Evolutionary conservation across 2,797 vertebrate species (phyloP), one percentile per base, ranked within the genome.

Genomic region (Rousettus madagascariensis): DNA sequence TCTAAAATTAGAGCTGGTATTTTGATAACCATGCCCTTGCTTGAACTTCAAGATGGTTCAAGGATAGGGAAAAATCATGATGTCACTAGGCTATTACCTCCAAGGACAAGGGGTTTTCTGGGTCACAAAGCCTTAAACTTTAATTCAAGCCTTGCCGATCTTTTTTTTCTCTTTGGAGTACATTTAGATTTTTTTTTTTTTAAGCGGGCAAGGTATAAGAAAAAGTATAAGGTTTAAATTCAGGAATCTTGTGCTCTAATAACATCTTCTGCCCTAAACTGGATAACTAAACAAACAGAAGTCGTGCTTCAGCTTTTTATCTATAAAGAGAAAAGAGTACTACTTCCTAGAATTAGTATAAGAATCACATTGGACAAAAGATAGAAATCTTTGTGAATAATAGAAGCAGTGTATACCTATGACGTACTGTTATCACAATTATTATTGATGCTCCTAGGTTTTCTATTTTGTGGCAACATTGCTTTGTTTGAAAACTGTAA

Each of bases 1-100:
- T 86, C 97, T 97, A 97, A 97, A 97, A 96, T 97, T 97, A 97
- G 97, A 97, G 49, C 69, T 96, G 88, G 46, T 69, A 79, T 97
- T 96, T 94, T 80, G 63, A 91, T 93, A 92, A 79, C 75, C 66
- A 20, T 92, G 95, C 53, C 95, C 92, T 96, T 92, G 87, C 68
- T 93, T 95, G 94, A 96, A 95, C 96, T 93, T 84, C 51, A 88
- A 71, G 87, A 75, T 84, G 41, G 84, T 61, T 96, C 92, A 85
- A 86, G 92, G 69, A 55, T 30, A 96, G 28, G 53, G 51, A 72
- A 69, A 90, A 89, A 86, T 69, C 55, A 66, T 24, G 8, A 80
- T 69, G 90, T 86, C 72, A 78, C 59, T 66, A n/a, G 33, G 30
- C 55, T 41, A 30, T 72, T 61, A 88, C 30, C 30, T 61, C 46